These are phyloP conservation scores for Cavia aperea DNA, from an alignment of 2,113 vertebrate genomes.

Conservation along the genomic window DNA sequence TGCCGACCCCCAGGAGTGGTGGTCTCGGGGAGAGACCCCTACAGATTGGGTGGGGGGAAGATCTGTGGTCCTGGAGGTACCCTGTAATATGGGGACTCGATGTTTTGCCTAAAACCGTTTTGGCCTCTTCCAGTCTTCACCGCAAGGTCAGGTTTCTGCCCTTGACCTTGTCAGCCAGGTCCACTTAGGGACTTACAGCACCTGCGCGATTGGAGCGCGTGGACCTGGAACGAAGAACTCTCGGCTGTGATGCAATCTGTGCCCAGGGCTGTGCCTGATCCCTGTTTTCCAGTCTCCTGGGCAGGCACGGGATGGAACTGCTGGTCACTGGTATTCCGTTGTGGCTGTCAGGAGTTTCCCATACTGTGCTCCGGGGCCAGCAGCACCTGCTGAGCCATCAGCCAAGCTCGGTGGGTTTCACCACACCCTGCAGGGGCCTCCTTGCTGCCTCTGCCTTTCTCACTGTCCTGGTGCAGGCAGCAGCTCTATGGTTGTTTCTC, in stretches of 20 bases:
- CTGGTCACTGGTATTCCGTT: too few species aligned
- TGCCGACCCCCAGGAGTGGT: background rate
- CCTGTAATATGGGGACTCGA: background rate
- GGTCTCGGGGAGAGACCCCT: background rate
- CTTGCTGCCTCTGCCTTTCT: background rate
- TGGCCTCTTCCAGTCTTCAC: background rate
- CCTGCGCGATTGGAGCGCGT: background rate
- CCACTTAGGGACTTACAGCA: background rate
- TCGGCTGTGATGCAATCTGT: background rate
- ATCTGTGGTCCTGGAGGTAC: background rate
- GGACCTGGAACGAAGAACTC: too few species aligned
- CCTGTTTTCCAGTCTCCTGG: background rate
- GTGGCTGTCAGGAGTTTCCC: background rate
- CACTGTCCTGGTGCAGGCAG: background rate
- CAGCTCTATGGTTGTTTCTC: background rate
- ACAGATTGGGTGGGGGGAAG: background rate
- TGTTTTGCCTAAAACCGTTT: background rate
- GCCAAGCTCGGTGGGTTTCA: background rate
- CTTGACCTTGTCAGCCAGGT: background rate
- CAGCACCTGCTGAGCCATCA: background rate
- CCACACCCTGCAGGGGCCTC: background rate
- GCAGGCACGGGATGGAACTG: background rate
- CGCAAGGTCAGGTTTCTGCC: background rate
- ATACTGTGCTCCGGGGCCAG: background rate
- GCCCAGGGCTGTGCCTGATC: background rate